Evolutionary conservation across 2,797 vertebrate genomes (phyloP).

Genomic region (Meriones psammophilus): DNA sequence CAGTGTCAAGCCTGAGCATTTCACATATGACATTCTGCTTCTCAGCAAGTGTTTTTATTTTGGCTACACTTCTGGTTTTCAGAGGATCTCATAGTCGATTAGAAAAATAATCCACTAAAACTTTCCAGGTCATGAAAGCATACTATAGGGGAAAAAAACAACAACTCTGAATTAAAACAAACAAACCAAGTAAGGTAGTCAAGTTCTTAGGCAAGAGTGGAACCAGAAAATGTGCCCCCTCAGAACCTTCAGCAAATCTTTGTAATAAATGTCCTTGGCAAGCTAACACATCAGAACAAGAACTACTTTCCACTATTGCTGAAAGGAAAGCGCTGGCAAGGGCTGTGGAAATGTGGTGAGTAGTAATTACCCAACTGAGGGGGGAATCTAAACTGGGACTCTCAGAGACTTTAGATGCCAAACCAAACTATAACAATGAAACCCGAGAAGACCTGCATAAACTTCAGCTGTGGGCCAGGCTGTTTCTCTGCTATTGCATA

Average conservation of each 20-base stretch:
- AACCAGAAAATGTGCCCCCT: constrained; percentile 55
- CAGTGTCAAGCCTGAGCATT: background rate
- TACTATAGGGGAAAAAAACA: background rate
- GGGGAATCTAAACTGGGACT: constrained; percentile 61
- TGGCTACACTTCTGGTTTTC: constrained; percentile 53
- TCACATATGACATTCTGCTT: background rate
- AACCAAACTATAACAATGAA: constrained; percentile 74
- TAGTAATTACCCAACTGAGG: constrained; percentile 66
- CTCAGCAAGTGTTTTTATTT: constrained; percentile 57
- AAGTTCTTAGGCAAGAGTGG: constrained; percentile 36
- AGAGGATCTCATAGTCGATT: constrained; percentile 54
- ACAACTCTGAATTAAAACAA: constrained; percentile 59
- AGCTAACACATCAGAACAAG: constrained; percentile 63
- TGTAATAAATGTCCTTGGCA: constrained; percentile 66
- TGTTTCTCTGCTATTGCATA: constrained; percentile 10
- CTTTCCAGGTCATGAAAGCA: constrained; percentile 68
- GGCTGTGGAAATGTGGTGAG: constrained; percentile 70
- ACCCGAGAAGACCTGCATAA: constrained; percentile 74
- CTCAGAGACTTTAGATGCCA: constrained; percentile 61
- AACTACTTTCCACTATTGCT: constrained; percentile 58
- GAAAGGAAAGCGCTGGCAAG: constrained; percentile 74
- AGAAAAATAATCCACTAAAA: constrained; percentile 59
- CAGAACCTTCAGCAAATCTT: constrained; percentile 34
- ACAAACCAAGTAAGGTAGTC: constrained; percentile 3
- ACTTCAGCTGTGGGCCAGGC: background rate